phyloP scores from a whole-genome alignment of 1,140 invertebrate species.

The Drosophila nebulosa region DNA sequence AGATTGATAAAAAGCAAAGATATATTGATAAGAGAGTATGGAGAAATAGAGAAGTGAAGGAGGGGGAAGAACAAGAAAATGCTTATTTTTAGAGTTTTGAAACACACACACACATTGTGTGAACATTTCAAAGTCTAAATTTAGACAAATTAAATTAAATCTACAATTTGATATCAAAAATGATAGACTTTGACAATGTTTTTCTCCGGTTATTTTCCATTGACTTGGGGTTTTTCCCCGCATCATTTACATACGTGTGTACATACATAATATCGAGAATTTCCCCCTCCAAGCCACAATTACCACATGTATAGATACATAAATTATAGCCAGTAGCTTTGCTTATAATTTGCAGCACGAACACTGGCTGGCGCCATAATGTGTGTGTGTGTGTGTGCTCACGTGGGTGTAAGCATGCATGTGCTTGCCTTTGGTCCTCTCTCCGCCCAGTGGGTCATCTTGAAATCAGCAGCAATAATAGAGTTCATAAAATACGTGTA shows the following conservation, averaged over 20 bases:
- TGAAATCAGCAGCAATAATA: not conserved
- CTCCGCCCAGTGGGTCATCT: not conserved
- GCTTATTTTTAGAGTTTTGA: conserved; percentile 27
- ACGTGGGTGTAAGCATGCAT: conserved; percentile 7
- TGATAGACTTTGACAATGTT: not conserved
- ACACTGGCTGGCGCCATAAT: conserved; percentile 46
- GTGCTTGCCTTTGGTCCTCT: conserved; percentile 17
- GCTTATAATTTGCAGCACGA: conserved; percentile 66
- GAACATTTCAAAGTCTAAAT: not conserved
- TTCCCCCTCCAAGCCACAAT: not conserved
- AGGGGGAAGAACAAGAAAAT: not conserved
- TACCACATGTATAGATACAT: conserved; percentile 33
- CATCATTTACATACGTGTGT: not conserved
- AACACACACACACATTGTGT: not conserved
- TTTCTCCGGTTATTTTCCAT: conserved; percentile 1
- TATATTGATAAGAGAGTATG: not conserved
- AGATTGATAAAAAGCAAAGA: conserved; percentile 57
- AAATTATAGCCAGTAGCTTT: conserved; percentile 43
- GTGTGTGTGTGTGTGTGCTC: conserved; percentile 26
- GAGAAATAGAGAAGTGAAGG: not conserved
- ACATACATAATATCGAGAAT: not conserved
- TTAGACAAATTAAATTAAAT: not conserved
- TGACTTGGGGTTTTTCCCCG: not conserved
- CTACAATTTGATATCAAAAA: not conserved
- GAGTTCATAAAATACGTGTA: not conserved